Conservation (phyloP, 1,140 invertebrate genomes). For the Pachyrhynchus sulphureomaculatus region DNA sequence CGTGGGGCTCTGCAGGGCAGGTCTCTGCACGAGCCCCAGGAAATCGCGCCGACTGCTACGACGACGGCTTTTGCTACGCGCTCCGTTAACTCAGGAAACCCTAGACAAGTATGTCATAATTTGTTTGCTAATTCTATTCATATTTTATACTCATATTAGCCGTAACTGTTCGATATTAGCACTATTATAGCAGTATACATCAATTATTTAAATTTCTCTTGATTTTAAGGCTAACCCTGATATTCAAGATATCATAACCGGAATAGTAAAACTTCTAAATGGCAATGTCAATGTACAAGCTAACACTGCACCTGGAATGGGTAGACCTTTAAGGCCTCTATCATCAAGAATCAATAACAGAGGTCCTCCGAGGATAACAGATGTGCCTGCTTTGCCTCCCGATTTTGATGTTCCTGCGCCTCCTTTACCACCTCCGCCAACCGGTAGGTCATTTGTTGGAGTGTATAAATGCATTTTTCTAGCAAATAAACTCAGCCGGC, state of each 20-base stretch:
- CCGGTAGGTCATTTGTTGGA: too few species aligned
- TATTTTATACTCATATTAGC: background rate
- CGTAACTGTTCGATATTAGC: background rate
- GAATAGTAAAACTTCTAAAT: conserved; percentile 84
- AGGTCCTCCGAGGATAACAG: conserved; percentile 79
- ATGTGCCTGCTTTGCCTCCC: conserved; percentile 66
- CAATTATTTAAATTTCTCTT: too few species aligned
- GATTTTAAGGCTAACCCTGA: conserved; percentile 65
- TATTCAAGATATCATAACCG: conserved; percentile 88
- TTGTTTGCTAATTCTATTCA: background rate
- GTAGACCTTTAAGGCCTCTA: conserved; percentile 58
- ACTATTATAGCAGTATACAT: too few species aligned
- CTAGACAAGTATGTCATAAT: conserved; percentile 48
- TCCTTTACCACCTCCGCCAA: conserved; percentile 51
- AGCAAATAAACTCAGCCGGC: too few species aligned
- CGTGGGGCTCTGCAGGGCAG: conserved; percentile 67
- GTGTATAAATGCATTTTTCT: too few species aligned
- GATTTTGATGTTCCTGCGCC: conserved; percentile 67
- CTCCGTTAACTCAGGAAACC: conserved; percentile 49
- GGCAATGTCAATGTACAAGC: conserved; percentile 82
- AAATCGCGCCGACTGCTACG: conserved; percentile 56
- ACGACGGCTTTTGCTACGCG: conserved; percentile 45
- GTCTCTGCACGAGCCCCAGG: conserved; percentile 65
- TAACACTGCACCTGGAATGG: conserved; percentile 61
- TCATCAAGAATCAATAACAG: conserved; percentile 82